Conservation (phyloP, 2,113 vertebrate genomes). For the Nycticebus coucang region DNA sequence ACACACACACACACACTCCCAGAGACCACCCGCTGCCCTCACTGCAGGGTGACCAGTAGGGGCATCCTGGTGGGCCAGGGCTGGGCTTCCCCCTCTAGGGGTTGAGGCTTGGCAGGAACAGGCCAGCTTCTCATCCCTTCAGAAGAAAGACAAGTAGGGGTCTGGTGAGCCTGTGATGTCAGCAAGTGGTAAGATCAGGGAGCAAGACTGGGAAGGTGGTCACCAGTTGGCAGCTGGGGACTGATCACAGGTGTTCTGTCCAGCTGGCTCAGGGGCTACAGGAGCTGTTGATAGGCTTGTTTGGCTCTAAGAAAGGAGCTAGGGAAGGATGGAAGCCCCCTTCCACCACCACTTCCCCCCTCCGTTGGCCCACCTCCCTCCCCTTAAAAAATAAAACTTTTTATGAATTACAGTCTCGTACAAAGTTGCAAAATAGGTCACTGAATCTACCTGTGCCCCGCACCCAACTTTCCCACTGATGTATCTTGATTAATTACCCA, state of each 20-base stretch:
- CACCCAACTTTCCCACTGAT: neutral
- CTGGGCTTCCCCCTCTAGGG: neutral
- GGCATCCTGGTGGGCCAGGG: neutral
- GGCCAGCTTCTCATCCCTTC: neutral
- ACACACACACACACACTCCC: too few relatives aligned
- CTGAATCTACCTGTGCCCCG: neutral
- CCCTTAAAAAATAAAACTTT: neutral
- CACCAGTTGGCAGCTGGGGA: neutral
- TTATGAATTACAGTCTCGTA: neutral
- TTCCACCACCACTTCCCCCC: neutral
- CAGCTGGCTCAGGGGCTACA: neutral
- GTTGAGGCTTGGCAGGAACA: neutral
- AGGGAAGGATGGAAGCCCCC: neutral
- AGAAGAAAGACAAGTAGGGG: neutral
- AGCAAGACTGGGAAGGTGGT: neutral
- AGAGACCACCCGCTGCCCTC: neutral
- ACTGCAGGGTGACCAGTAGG: too few relatives aligned
- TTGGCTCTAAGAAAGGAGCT: neutral
- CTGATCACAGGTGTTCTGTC: neutral
- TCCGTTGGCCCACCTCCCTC: neutral
- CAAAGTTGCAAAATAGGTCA: neutral
- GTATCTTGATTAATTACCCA: neutral
- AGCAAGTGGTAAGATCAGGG: neutral
- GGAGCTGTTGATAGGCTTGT: neutral
- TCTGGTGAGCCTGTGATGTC: neutral